Conservation (phyloP, 2,888 invertebrate species). For the Allolobophora icterica region DNA sequence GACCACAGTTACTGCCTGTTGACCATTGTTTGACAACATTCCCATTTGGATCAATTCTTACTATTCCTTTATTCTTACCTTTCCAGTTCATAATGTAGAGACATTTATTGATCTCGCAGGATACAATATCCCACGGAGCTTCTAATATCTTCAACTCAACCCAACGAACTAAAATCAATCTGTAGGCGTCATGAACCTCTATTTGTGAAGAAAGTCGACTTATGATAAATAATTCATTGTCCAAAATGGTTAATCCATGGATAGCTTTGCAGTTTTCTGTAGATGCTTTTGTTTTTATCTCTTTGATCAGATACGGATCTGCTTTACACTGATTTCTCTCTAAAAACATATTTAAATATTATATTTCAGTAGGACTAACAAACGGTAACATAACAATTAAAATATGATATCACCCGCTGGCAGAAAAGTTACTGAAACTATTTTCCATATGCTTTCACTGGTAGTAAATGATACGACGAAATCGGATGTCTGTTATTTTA, state of each 20-base stretch:
- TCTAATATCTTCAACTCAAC: not conserved
- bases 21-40: not conserved
- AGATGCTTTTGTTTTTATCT: not conserved
- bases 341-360: not conserved
- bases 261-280: not conserved
- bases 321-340: not conserved
- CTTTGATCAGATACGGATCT: not conserved
- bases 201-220: not conserved
- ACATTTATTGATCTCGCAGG: not conserved
- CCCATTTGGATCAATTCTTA: not conserved
- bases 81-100: slow-evolving; percentile 5
- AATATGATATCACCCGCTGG: too few species aligned
- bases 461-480: too few species aligned
- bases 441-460: too few species aligned
- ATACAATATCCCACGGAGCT: not conserved
- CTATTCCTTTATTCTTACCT: not conserved
- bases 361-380: not conserved
- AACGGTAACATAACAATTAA: not conserved
- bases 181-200: not conserved
- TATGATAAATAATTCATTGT: not conserved
- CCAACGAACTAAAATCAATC: not conserved
- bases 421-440: too few species aligned
- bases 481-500: too few species aligned
- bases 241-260: not conserved
- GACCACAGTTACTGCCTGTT: not conserved